Percentiles rank a stretch among this genome's conserved stretches.
These are phyloP conservation scores for Coreius guichenoti DNA, from an alignment of 2,797 vertebrate genomes.

Conservation along the genomic window DNA sequence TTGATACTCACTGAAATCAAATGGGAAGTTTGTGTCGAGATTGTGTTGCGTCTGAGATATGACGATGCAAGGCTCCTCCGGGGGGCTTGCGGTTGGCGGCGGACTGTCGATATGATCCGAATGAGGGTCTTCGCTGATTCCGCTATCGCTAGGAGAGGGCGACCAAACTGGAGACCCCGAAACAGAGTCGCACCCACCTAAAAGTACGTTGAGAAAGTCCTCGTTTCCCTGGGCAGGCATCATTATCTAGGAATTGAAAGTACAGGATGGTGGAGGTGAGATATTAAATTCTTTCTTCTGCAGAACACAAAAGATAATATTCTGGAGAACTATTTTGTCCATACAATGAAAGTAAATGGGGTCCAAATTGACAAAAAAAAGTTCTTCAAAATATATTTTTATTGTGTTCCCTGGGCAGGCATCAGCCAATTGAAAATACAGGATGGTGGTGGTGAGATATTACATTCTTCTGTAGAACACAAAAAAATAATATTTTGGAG, in stretches of 20 bases:
- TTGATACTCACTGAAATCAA: constrained; percentile 78
- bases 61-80: constrained; percentile 55
- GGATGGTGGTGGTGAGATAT: too few species aligned
- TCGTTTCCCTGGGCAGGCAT: constrained; percentile 61
- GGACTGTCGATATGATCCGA: constrained; percentile 92
- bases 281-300: background rate
- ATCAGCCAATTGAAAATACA: too few species aligned
- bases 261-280: background rate
- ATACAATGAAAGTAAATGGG: background rate
- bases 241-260: constrained; percentile 66
- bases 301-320: background rate
- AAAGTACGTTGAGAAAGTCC: constrained; percentile 75
- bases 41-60: constrained; percentile 55
- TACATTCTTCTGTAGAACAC: too few species aligned
- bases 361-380: background rate
- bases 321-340: background rate
- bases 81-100: constrained; percentile 70
- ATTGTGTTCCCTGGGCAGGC: too few species aligned
- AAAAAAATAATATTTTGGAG: too few species aligned
- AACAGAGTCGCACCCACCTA: constrained; percentile 72
- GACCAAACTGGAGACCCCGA: constrained; percentile 85
- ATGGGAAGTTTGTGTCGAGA: constrained; percentile 73
- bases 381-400: background rate
- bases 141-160: constrained; percentile 89
- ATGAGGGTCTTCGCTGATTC: constrained; percentile 87